Conservation (phyloP, 2,113 vertebrate species). For the Actinemys pallida region DNA sequence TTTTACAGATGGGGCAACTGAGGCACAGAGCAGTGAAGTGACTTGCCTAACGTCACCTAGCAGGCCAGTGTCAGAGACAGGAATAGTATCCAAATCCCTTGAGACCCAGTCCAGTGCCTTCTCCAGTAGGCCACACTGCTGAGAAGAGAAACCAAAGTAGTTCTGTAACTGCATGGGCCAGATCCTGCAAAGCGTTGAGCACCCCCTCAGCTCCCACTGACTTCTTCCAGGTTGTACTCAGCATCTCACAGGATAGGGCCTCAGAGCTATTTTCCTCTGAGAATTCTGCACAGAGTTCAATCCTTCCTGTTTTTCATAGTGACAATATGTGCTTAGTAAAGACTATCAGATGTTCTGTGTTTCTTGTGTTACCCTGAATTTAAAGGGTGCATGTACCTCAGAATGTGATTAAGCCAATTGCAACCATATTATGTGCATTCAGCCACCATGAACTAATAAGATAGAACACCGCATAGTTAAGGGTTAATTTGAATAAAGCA, state of each 20-base stretch:
- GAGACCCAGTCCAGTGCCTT: fast-evolving
- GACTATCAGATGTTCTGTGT: background rate
- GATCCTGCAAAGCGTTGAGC: too few species aligned
- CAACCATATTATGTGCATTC: too few species aligned
- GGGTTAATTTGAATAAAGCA: too few species aligned
- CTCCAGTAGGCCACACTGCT: fast-evolving
- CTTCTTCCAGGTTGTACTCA: background rate
- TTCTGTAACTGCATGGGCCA: background rate
- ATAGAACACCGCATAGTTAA: too few species aligned
- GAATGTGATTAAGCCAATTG: too few species aligned
- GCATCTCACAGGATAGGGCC: background rate
- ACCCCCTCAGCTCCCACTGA: background rate
- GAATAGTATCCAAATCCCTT: background rate
- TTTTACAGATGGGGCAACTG: background rate
- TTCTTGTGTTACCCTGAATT: background rate
- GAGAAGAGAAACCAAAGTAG: background rate
- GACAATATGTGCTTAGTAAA: background rate
- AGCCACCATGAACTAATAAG: too few species aligned
- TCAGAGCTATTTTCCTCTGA: background rate
- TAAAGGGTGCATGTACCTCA: too few species aligned
- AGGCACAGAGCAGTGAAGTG: background rate
- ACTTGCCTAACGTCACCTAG: too few species aligned
- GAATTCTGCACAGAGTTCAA: background rate
- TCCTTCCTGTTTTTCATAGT: background rate
- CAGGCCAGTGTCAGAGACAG: background rate